Evolutionary conservation across 2,113 vertebrate species (phyloP), one percentile per base, ranked within the genome.

Genomic region (Anser cygnoides): DNA sequence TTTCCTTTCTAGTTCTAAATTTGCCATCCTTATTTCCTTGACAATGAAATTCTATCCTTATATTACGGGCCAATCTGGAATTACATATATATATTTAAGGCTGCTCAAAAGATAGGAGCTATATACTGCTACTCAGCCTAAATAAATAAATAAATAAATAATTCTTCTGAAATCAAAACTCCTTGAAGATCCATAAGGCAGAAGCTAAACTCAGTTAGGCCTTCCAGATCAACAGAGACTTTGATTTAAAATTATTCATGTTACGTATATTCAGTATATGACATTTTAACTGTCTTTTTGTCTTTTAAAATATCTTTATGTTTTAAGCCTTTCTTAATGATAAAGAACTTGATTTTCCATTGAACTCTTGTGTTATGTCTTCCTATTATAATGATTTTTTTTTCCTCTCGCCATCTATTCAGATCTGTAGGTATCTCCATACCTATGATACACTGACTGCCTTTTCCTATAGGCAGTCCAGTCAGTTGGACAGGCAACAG

Each of bases 11-110:
- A 44, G 0, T 68, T 57, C 75, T 55, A 43, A 87, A 57, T 50
- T 72, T 0, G 2, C 46, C 84, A 88, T 77, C 82, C 62, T 94
- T 89, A 76, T 85, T 90, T 96, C 62, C 74, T 97, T 90, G 67
- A 80, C 94, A 90, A 4, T 67, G 55, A 96, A 95, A 97, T 80
- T 39, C 17, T 57, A 18, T 52, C 55, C 66, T 87, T 95, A 95
- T 54, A 87, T 89, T 4, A 61, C 17, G 25, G 50, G 8, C 43
- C 50, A 70, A 37, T 49, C 11, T 71, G 23, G 35, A 84, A 22
- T 19, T 46, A 54, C 0, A 41, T 4, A 73, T 4, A 73, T 29
- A 23, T 13, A 49, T 50, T 79, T 73, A 49, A 81, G 25, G 37
- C 67, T 55, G 46, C 29, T 89, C 29, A 76, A 35, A 66, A 49